A percentile compares a stretch with the other conserved stretches of the same genome.
These are phyloP conservation scores for Sander vitreus DNA, from an alignment of 2,113 vertebrate species.

Conservation along the genomic window DNA sequence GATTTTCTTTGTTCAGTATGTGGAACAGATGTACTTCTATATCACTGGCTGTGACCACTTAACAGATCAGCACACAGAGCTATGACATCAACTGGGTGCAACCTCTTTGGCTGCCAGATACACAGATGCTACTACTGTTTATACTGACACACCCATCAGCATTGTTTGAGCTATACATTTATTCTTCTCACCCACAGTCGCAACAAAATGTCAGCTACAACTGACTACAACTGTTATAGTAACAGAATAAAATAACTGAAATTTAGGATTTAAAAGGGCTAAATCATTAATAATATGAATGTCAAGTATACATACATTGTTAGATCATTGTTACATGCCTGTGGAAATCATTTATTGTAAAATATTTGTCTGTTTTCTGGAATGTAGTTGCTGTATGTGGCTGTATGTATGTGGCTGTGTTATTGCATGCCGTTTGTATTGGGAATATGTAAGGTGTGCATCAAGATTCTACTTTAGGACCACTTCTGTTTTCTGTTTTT, in stretches of 20 bases:
- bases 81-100: constrained; percentile 79
- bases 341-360: neutral
- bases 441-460: neutral
- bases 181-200: constrained; percentile 18
- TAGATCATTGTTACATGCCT: neutral
- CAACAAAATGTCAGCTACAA: constrained; percentile 19
- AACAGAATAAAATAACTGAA: neutral
- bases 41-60: constrained; percentile 45
- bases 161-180: constrained; percentile 44
- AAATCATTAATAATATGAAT: neutral
- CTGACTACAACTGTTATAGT: neutral
- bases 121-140: constrained; percentile 78
- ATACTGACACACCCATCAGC: constrained; percentile 52
- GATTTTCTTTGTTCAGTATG: constrained; percentile 37
- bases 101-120: constrained; percentile 69
- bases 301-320: neutral
- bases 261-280: neutral
- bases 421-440: neutral
- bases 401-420: neutral
- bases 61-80: constrained; percentile 54
- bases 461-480: constrained; percentile 6
- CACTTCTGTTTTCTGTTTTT: neutral
- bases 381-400: neutral
- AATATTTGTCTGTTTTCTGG: neutral
- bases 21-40: constrained; percentile 61